Conservation (phyloP, 2,797 vertebrate genomes). For the Lates japonicus region DNA sequence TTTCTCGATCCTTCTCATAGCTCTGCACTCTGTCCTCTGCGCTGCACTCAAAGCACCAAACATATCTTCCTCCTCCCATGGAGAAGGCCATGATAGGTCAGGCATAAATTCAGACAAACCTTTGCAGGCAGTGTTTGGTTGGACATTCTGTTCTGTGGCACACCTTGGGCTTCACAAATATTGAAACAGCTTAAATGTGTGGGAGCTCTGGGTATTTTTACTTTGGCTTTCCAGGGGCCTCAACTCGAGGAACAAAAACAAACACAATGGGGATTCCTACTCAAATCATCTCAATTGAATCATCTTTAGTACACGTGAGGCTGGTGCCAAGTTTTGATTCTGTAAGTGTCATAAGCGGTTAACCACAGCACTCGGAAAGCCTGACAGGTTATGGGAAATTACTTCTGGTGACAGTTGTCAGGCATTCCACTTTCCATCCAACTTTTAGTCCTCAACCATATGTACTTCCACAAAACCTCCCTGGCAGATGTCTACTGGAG, state of each 20-base stretch:
- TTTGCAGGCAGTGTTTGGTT: slow-evolving; percentile 57
- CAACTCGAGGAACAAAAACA: slow-evolving; percentile 70
- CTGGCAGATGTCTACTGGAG: slow-evolving; percentile 46
- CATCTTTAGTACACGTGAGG: slow-evolving; percentile 58
- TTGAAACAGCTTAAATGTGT: slow-evolving; percentile 69
- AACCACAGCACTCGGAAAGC: slow-evolving; percentile 59
- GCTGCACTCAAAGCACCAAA: slow-evolving; percentile 34
- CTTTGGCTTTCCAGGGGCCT: slow-evolving; percentile 67
- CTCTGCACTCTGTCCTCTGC: slow-evolving; percentile 18
- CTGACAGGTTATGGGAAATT: slow-evolving; percentile 61
- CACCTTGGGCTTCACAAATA: slow-evolving; percentile 68
- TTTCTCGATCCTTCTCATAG: slow-evolving; percentile 23
- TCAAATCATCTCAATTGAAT: slow-evolving; percentile 69
- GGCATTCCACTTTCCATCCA: slow-evolving; percentile 65
- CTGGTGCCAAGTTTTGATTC: slow-evolving; percentile 64
- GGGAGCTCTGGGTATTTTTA: slow-evolving; percentile 69
- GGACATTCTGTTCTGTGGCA: slow-evolving; percentile 71
- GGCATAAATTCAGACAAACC: slow-evolving; percentile 57
- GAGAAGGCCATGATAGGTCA: slow-evolving; percentile 60
- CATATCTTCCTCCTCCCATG: slow-evolving; percentile 22
- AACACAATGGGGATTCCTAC: slow-evolving; percentile 71
- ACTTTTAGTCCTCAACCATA: slow-evolving; percentile 49
- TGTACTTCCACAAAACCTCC: slow-evolving; percentile 52
- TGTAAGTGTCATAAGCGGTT: slow-evolving; percentile 57
- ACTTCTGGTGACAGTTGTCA: slow-evolving; percentile 68